A percentile compares a stretch with the other conserved stretches of the same genome.
phyloP scores from a whole-genome alignment of 2,113 vertebrate species.

The Chaetodon auriga region DNA sequence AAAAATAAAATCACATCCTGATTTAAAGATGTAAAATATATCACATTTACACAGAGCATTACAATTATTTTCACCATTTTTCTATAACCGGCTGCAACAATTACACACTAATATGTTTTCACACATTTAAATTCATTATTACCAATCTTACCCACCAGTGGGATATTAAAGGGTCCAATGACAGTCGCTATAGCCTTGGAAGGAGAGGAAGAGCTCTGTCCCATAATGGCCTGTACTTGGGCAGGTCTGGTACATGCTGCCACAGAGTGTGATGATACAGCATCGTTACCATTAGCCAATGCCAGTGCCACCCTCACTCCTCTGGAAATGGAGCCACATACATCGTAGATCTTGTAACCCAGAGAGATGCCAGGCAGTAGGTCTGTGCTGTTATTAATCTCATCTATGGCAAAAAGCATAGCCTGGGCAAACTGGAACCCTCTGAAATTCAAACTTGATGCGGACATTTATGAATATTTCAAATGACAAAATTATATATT shows the following conservation, averaged over 20 bases:
- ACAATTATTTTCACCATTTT: too few species aligned
- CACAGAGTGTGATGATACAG: constrained; percentile 7
- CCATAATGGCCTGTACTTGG: constrained; percentile 78
- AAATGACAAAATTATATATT: neutral
- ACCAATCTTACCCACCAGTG: constrained; percentile 72
- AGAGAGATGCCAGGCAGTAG: constrained; percentile 79
- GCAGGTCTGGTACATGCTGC: constrained; percentile 64
- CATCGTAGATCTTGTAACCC: constrained; percentile 83
- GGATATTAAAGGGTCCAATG: constrained; percentile 79
- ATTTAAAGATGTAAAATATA: too few species aligned
- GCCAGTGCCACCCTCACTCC: constrained; percentile 74
- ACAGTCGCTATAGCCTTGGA: constrained; percentile 75
- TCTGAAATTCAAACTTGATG: constrained; percentile 80
- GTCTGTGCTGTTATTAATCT: constrained; percentile 82
- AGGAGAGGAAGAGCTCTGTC: constrained; percentile 77
- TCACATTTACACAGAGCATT: too few species aligned
- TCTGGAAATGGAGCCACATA: constrained; percentile 73
- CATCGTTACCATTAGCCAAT: constrained; percentile 70
- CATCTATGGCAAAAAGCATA: constrained; percentile 82
- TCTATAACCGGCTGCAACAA: too few species aligned
- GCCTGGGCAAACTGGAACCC: constrained; percentile 80
- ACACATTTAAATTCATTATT: neutral
- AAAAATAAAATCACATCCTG: too few species aligned
- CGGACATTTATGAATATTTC: neutral
- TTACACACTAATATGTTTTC: neutral